These are phyloP conservation scores for Leucophenga maculata DNA, from an alignment of 2,888 invertebrate species.

Conservation along the genomic window DNA sequence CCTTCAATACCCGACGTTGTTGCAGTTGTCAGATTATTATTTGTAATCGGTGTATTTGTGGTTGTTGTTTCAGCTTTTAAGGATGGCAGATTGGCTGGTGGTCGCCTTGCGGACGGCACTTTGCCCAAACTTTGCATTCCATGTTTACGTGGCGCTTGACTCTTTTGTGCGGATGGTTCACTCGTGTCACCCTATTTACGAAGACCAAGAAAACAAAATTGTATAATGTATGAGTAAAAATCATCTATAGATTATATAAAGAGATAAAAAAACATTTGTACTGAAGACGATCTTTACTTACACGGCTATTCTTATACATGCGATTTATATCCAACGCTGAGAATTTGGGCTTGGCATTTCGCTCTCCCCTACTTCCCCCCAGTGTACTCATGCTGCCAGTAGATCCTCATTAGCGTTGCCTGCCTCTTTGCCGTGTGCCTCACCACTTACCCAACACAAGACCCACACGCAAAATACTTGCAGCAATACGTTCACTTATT, in stretches of 20 bases:
- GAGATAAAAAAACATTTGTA: not conserved
- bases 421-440: constrained; percentile 62
- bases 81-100: constrained; percentile 99
- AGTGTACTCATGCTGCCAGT: constrained; percentile 74
- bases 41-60: constrained; percentile 73
- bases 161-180: constrained; percentile 90
- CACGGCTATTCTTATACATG: constrained; percentile 90
- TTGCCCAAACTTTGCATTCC: constrained; percentile 99
- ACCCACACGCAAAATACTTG: too few relatives aligned
- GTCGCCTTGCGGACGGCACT: constrained; percentile 97
- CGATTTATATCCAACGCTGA: constrained; percentile 98
- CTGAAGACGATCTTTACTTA: constrained; percentile 72
- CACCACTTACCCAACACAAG: constrained; percentile 44
- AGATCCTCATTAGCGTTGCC: constrained; percentile 74
- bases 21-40: constrained; percentile 49
- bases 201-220: constrained; percentile 28
- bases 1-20: constrained; percentile 51
- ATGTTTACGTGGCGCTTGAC: constrained; percentile 95
- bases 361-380: constrained; percentile 74
- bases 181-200: constrained; percentile 85
- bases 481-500: too few relatives aligned
- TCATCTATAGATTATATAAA: constrained; percentile 1
- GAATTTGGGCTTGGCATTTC: constrained; percentile 88
- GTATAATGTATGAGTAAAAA: constrained; percentile 28
- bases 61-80: constrained; percentile 91